Evolutionary conservation across 2,797 vertebrate species (phyloP).

Genomic region (Meda fulgida): DNA sequence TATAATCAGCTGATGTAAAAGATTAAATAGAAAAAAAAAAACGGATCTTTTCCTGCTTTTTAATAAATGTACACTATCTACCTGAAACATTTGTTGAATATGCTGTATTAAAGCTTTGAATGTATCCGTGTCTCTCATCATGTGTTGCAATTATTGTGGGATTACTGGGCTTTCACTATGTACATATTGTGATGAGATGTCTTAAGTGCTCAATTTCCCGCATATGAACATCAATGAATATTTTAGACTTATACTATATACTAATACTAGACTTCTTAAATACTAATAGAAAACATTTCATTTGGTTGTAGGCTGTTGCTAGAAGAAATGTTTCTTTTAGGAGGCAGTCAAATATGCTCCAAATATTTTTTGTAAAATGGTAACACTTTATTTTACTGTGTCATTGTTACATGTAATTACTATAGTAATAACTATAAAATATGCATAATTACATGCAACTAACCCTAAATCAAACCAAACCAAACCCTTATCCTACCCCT

Average conservation of each 20-base stretch:
- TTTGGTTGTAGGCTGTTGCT: not conserved
- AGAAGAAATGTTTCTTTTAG: not conserved
- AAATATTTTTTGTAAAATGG: not conserved
- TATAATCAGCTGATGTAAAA: conserved; percentile 2
- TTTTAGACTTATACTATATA: not conserved
- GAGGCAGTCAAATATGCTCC: not conserved
- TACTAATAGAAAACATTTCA: not conserved
- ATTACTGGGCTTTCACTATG: not conserved
- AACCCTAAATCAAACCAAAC: too few relatives aligned
- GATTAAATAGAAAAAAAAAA: not conserved
- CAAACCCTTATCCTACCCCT: too few relatives aligned
- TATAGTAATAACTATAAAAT: too few relatives aligned
- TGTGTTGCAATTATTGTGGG: conserved; percentile 1
- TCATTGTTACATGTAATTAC: too few relatives aligned
- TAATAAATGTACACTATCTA: not conserved
- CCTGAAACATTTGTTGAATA: not conserved
- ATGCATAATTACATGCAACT: too few relatives aligned
- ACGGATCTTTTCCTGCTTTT: not conserved
- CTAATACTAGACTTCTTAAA: not conserved
- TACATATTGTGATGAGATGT: not conserved
- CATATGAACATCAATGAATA: not conserved
- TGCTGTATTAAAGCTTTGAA: conserved; percentile 33
- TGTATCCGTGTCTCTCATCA: not conserved
- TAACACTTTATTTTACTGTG: too few relatives aligned
- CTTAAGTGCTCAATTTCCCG: not conserved